Conservation (phyloP, 2,888 invertebrate species). For the Drosophila ezoana region DNA sequence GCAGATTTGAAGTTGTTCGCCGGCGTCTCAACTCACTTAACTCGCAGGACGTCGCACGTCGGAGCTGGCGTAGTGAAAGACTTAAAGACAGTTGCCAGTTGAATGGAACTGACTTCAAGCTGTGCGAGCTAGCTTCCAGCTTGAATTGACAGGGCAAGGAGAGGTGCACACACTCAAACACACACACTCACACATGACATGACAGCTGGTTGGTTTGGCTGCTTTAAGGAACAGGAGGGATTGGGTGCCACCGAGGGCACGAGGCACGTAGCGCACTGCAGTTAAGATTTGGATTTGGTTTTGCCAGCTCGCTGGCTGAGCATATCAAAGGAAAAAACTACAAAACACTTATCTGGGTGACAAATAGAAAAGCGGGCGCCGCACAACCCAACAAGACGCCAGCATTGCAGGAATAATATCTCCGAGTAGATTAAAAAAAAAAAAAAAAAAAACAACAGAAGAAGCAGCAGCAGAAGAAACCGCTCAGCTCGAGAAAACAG, state of each 20-base stretch:
- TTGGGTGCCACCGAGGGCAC: conserved; percentile 23
- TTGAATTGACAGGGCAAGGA: conserved; percentile 20
- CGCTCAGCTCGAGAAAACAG: conserved; percentile 48
- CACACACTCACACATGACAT: conserved; percentile 48
- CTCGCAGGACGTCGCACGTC: conserved; percentile 40
- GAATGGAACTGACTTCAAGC: conserved; percentile 64
- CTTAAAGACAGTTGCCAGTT: conserved; percentile 70
- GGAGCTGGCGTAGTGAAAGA: conserved; percentile 21
- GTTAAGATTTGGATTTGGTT: conserved; percentile 73
- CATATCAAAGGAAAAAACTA: conserved; percentile 77
- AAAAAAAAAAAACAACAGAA: conserved; percentile 21
- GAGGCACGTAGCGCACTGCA: conserved; percentile 77
- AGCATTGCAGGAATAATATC: conserved; percentile 76
- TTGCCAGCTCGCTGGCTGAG: conserved; percentile 68
- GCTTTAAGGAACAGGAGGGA: conserved; percentile 7
- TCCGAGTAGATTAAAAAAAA: conserved; percentile 75
- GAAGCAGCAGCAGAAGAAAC: conserved; percentile 39
- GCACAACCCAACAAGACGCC: conserved; percentile 32
- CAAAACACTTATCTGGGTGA: conserved; percentile 80
- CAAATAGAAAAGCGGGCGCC: conserved; percentile 72
- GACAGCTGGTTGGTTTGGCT: conserved; percentile 72
- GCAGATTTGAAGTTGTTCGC: conserved; percentile 75
- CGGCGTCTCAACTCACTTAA: conserved; percentile 73
- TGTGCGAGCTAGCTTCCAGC: conserved; percentile 37
- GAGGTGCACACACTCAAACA: neutral